phyloP scores from a whole-genome alignment of 2,113 vertebrate genomes.

The Dipodomys spectabilis region DNA sequence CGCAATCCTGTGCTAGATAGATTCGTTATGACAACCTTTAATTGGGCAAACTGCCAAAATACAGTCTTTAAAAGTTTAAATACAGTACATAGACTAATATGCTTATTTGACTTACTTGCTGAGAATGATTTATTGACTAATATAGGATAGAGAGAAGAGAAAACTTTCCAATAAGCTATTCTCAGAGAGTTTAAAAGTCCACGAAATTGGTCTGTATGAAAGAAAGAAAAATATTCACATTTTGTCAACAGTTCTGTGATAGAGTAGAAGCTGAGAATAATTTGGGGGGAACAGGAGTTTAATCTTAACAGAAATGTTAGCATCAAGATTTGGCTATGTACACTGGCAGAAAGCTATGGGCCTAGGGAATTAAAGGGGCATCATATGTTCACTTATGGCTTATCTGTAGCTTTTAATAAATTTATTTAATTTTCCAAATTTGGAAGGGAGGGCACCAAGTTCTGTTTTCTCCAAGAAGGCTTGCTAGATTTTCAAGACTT shows the following conservation, averaged over 20 bases:
- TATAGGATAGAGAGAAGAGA: not conserved
- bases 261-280: not conserved
- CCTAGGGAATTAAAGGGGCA: not conserved
- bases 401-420: not conserved
- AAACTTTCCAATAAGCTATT: conserved; percentile 3
- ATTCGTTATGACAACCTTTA: conserved; percentile 60
- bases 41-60: conserved; percentile 53
- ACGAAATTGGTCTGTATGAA: conserved; percentile 8
- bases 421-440: conserved; percentile 17
- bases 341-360: not conserved
- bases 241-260: not conserved
- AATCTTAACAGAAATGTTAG: conserved; percentile 11
- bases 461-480: not conserved
- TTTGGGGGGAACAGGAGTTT: conserved; percentile 30
- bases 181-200: conserved; percentile 35
- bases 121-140: conserved; percentile 57
- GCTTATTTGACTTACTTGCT: conserved; percentile 55
- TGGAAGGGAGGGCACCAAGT: not conserved
- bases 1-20: conserved; percentile 47
- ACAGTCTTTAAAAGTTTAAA: conserved; percentile 25
- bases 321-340: not conserved
- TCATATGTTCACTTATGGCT: not conserved
- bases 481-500: not conserved
- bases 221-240: not conserved
- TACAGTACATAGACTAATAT: conserved; percentile 22